Conservation (phyloP, 2,797 vertebrate genomes). For the Macroramphosus scolopax region DNA sequence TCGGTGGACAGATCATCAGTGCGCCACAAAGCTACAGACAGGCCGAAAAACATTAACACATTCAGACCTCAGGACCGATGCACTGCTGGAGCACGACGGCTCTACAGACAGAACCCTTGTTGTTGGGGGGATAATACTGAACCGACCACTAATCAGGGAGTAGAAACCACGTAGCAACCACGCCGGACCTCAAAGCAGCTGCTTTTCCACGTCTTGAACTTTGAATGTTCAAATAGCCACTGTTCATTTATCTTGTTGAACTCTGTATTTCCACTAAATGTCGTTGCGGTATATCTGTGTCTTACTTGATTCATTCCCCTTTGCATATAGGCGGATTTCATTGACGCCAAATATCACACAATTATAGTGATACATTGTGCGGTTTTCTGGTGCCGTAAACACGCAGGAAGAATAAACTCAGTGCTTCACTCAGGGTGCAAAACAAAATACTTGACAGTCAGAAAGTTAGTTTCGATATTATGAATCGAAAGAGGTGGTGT, state of each 20-base stretch:
- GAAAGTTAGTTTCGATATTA: conserved; percentile 9
- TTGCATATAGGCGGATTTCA: too few species aligned
- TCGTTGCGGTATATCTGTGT: conserved; percentile 1
- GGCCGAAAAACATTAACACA: conserved; percentile 31
- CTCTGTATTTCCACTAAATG: conserved; percentile 15
- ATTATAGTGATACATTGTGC: too few species aligned
- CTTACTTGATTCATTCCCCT: conserved; percentile 11
- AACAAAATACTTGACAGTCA: too few species aligned
- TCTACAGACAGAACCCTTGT: conserved; percentile 7
- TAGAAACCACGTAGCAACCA: background rate
- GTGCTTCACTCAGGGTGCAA: too few species aligned
- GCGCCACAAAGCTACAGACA: too few species aligned
- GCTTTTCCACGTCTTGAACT: background rate
- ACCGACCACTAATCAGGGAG: background rate
- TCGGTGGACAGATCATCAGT: too few species aligned
- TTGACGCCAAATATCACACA: too few species aligned
- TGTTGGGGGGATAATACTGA: background rate
- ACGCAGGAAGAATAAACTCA: too few species aligned
- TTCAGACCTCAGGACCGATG: conserved; percentile 18
- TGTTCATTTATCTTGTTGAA: conserved; percentile 10
- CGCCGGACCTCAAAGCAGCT: too few species aligned
- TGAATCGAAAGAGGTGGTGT: conserved; percentile 36
- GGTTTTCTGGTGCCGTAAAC: too few species aligned
- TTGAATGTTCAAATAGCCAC: conserved; percentile 12
- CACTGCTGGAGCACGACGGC: conserved; percentile 2